Evolutionary conservation across 2,888 invertebrate species (phyloP), one percentile per base, ranked within the genome.

Genomic region (Blastobasis lacticolella): DNA sequence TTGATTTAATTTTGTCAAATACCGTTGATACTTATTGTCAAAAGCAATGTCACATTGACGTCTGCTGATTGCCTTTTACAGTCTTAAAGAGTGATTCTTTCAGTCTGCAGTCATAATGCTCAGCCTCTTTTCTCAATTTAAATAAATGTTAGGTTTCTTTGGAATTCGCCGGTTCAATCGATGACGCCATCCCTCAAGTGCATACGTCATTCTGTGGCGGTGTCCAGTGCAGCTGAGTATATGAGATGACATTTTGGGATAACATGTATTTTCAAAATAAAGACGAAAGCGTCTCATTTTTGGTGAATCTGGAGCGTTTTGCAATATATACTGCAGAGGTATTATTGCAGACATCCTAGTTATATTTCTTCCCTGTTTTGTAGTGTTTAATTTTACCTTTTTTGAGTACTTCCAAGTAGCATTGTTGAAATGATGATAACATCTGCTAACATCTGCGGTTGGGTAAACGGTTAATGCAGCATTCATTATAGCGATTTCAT

Each of bases 221-320:
- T 56, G 50, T 10, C 38, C 37, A 47, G 57, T 54, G 47, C 49
- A 49, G 49, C 52, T 57, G 49, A 54, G 38, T 53, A 54, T 40
- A 41, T n/a, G 44, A 42, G 48, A 46, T n/a, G 54, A 49, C 47
- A 46, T 50, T 51, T 49, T 54, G 41, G 54, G 54, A 38, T 55
- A 53, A 55, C 53, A 57, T 23, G 45, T 48, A 43, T 38, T 48
- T 50, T 54, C 53, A 48, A 51, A 53, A 53, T 55, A 53, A 51
- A 37, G 41, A 23, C 50, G 54, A 50, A 55, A 57, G 47, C 48
- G 42, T 46, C 46, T 55, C 50, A 55, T 57, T 23, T 51, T 54
- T 51, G 23, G 46, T 46, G 48, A 48, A 46, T 50, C 43, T 43
- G 54, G 51, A 37, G 50, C 50, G 37, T 38, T 46, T 38, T 50